Evolutionary conservation across 2,113 vertebrate genomes (phyloP).

Genomic region (Salvelinus sp.): DNA sequence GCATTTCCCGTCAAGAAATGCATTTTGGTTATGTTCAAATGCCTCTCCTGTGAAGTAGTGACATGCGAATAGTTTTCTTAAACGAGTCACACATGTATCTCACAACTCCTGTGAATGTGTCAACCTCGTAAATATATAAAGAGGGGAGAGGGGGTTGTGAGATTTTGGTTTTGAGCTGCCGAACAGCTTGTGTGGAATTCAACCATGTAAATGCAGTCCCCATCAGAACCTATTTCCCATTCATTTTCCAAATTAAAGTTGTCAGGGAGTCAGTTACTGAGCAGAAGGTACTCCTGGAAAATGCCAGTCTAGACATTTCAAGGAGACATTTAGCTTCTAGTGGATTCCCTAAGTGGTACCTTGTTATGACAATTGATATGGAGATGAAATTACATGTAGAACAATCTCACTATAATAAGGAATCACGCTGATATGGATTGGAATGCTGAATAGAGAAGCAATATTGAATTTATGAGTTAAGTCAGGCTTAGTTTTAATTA

Average conservation of each 20-base stretch:
- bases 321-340: constrained; percentile 21
- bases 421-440: not conserved
- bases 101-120: constrained; percentile 24
- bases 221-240: constrained; percentile 46
- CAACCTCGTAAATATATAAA: constrained; percentile 39
- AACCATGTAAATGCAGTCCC: constrained; percentile 29
- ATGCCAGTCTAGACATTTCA: constrained; percentile 52
- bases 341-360: constrained; percentile 1
- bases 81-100: too few relatives aligned
- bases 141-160: constrained; percentile 24
- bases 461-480: not conserved
- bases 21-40: too few relatives aligned
- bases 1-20: too few relatives aligned
- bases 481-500: not conserved
- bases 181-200: constrained; percentile 39
- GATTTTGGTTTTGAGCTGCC: constrained; percentile 36
- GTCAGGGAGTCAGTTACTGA: constrained; percentile 45
- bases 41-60: too few relatives aligned
- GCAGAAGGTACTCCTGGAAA: constrained; percentile 44
- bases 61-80: too few relatives aligned
- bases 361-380: constrained; percentile 24
- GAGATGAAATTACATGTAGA: not conserved
- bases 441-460: not conserved
- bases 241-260: constrained; percentile 45
- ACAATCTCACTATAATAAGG: not conserved